Base-by-base conservation (phyloP, 2,113 vertebrate species). In the Anas platyrhynchos region DNA sequence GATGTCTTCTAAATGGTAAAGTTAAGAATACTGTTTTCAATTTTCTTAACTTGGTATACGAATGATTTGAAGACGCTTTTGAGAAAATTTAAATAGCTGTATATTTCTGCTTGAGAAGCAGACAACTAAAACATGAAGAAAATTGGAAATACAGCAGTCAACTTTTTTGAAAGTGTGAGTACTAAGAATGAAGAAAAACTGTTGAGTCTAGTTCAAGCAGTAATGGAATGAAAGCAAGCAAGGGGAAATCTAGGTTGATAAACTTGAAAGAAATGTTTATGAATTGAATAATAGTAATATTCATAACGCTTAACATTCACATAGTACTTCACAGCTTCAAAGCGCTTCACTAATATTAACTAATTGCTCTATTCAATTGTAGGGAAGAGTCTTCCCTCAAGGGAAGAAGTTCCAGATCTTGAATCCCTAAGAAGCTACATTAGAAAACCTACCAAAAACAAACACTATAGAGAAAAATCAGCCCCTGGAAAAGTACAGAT, bases 251-350 rank as follows among this genome's bases (percentile, higher is more conserved):
- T 86, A 88, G 75, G 89, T 41, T 91, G 65, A 96, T 94, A 95
- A 94, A 88, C 79, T 90, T 95, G 72, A 93, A 94, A 86, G 43
- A 96, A 93, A 93, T 91, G 82, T 80, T 88, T 89, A 93, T 80
- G 43, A 93, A 88, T 74, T 85, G 72, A 89, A 89, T 86, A 94
- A 86, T 43, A 86, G 63, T 27, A 95, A 95, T 93, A 93, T 89
- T 94, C 91, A 80, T 93, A 93, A 83, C 61, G 89, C 79, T 93
- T 95, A 95, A 88, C 79, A 96, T 97, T 96, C 90, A 93, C 95
- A 90, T 73, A 93, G 90, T 75, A 95, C 86, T 96, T 94, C 77
- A 88, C 54, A 95, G 81, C 88, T 95, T 96, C 92, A 95, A 96
- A 96, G 85, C 0, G 7, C 43, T 95, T 95, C 88, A 77, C 93